A percentile compares a stretch with the other conserved stretches of the same genome.
Conservation (phyloP, 2,113 vertebrate genomes). For the Harpagus bidentatus region DNA sequence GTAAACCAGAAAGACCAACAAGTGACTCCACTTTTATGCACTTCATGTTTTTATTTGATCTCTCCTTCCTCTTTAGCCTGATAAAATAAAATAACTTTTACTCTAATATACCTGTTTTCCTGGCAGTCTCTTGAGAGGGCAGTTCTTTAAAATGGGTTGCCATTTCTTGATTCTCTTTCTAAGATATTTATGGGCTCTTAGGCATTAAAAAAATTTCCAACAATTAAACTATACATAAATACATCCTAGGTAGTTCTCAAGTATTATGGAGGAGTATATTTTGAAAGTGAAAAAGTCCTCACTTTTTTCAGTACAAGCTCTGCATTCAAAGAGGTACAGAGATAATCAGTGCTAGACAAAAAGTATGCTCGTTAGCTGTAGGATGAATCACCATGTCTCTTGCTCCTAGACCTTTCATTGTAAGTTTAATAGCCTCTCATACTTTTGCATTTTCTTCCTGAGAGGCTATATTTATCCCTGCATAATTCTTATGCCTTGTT, state of each 20-base stretch:
- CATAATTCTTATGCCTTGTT: background rate
- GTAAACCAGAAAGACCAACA: background rate
- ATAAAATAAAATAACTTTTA: background rate
- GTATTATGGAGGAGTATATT: background rate
- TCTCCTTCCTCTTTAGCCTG: background rate
- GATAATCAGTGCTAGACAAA: background rate
- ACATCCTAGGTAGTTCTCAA: background rate
- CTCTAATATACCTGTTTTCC: background rate
- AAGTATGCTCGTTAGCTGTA: background rate
- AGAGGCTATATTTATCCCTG: constrained; percentile 9
- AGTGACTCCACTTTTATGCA: background rate
- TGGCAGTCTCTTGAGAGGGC: background rate
- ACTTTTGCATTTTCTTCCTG: background rate
- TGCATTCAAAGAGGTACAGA: background rate
- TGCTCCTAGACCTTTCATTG: background rate
- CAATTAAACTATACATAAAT: background rate
- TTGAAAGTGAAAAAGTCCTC: background rate
- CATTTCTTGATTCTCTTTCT: background rate
- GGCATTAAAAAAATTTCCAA: background rate
- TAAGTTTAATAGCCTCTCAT: constrained; percentile 1
- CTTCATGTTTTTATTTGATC: background rate
- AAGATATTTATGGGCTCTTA: background rate
- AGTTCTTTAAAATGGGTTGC: background rate
- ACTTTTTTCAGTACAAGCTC: background rate
- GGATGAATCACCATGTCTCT: constrained; percentile 1